Evolutionary conservation across 2,797 vertebrate genomes (phyloP).

Genomic region (Fistularia commersonii): DNA sequence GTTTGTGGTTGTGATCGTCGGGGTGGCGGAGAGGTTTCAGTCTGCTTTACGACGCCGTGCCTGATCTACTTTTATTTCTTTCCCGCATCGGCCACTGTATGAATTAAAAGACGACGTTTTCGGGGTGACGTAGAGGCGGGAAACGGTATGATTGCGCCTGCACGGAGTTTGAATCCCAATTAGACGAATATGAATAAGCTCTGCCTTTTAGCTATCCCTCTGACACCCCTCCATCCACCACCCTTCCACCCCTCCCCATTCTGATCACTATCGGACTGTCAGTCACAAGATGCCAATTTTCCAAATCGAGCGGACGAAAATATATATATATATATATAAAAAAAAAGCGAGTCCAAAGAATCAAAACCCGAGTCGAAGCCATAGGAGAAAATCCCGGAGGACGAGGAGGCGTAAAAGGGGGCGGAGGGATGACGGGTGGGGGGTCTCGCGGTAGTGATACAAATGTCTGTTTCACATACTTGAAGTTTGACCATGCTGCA

Average conservation of each 20-base stretch:
- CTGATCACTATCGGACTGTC: too few species aligned
- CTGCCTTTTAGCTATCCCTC: too few species aligned
- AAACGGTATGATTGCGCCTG: too few species aligned
- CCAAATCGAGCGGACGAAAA: too few species aligned
- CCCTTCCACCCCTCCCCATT: too few species aligned
- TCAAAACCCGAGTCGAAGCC: slow-evolving; percentile 58
- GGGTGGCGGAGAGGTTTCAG: too few species aligned
- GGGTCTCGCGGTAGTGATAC: slow-evolving; percentile 42
- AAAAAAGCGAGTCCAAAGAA: too few species aligned
- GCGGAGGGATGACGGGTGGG: slow-evolving; percentile 56
- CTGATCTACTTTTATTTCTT: slow-evolving; percentile 47
- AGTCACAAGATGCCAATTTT: too few species aligned
- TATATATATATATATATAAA: too few species aligned
- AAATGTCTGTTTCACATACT: slow-evolving; percentile 72
- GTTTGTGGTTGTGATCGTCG: slow-evolving; percentile 77
- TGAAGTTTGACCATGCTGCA: slow-evolving; percentile 73
- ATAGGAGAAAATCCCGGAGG: slow-evolving; percentile 43
- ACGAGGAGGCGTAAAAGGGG: slow-evolving; percentile 21
- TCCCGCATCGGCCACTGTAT: slow-evolving; percentile 55
- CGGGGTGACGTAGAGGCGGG: slow-evolving; percentile 17
- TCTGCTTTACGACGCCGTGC: slow-evolving; percentile 37
- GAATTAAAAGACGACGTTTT: slow-evolving; percentile 23
- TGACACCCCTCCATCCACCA: too few species aligned
- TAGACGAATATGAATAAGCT: too few species aligned
- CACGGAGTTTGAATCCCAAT: too few species aligned